Evolutionary conservation across 2,113 vertebrate species (phyloP).

Genomic region (Benitochromis conjunctus): DNA sequence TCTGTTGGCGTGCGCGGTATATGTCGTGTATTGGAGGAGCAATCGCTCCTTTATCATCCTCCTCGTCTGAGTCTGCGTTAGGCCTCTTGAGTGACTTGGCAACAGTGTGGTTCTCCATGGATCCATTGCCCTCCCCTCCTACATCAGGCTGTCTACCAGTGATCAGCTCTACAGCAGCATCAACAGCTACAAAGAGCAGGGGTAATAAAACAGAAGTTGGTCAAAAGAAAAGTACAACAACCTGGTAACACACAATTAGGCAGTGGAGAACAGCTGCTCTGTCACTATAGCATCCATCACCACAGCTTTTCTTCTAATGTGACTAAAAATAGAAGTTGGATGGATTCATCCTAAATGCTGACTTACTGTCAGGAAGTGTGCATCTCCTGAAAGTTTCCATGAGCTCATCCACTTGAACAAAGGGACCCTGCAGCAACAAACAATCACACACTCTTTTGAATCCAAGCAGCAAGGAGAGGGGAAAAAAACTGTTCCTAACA

Average conservation of each 20-base stretch:
- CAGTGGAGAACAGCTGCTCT: background rate
- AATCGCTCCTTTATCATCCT: conserved; percentile 93
- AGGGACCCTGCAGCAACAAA: conserved; percentile 83
- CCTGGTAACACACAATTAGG: background rate
- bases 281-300: background rate
- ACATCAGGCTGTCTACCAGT: conserved; percentile 86
- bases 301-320: background rate
- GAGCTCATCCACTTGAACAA: conserved; percentile 98
- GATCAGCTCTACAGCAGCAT: conserved; percentile 92
- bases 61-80: conserved; percentile 94
- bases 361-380: conserved; percentile 94
- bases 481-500: background rate
- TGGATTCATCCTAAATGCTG: background rate
- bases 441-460: background rate
- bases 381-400: conserved; percentile 96
- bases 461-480: background rate
- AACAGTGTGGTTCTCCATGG: conserved; percentile 86
- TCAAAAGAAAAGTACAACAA: background rate
- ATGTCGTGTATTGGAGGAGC: conserved; percentile 97
- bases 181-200: conserved; percentile 77
- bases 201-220: background rate
- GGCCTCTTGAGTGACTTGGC: conserved; percentile 93
- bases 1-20: conserved; percentile 96
- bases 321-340: background rate
- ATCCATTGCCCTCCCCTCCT: conserved; percentile 86